Conservation (phyloP, 2,888 invertebrate species). For the Ormyrus labotus region DNA sequence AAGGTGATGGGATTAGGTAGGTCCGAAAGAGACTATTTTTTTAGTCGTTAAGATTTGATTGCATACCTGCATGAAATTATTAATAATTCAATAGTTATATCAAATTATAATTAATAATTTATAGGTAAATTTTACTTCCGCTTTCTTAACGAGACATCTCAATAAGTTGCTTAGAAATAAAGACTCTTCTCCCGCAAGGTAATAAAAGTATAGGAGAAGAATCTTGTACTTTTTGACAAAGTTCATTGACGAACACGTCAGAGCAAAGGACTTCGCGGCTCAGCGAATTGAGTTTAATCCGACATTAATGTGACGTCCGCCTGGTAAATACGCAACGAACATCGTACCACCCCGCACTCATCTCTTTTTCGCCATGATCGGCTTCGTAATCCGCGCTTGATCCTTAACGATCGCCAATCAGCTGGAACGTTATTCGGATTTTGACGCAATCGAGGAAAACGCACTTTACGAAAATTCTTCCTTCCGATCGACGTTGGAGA, state of each 20-base stretch:
- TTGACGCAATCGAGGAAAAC: constrained; percentile 17
- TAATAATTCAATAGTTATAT: too few species aligned
- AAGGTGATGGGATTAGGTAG: too few species aligned
- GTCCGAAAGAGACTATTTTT: too few species aligned
- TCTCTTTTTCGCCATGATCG: constrained; percentile 35
- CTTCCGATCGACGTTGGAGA: too few species aligned
- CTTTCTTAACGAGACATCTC: too few species aligned
- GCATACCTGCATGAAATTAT: too few species aligned
- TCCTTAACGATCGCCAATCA: constrained; percentile 64
- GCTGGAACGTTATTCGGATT: constrained; percentile 7
- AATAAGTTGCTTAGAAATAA: too few species aligned
- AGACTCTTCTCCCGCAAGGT: not conserved
- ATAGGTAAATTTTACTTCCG: too few species aligned
- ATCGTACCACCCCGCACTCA: constrained; percentile 47
- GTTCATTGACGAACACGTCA: constrained; percentile 27
- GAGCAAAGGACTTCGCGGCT: constrained; percentile 8
- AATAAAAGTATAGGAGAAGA: not conserved
- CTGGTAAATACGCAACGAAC: constrained; percentile 64
- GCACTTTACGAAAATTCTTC: too few species aligned
- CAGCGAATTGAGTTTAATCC: constrained; percentile 60
- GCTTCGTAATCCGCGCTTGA: constrained; percentile 52
- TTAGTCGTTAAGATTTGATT: too few species aligned
- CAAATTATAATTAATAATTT: too few species aligned
- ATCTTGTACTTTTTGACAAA: constrained; percentile 6
- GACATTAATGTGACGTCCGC: constrained; percentile 66